phyloP scores from a whole-genome alignment of 2,113 vertebrate genomes.

The Tragulus kanchil region DNA sequence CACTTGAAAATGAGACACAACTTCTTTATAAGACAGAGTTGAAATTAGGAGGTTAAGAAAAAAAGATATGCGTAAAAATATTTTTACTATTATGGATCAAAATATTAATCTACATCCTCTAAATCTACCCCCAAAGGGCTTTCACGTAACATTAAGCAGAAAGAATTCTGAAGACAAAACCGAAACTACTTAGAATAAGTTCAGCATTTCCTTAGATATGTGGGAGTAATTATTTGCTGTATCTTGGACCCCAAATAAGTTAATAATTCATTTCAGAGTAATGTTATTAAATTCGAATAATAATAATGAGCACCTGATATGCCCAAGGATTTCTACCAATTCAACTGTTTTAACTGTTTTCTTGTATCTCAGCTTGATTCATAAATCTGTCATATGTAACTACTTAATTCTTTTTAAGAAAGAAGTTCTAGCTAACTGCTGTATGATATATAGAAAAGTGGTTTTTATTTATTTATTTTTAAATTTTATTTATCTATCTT shows the following conservation, averaged over 20 bases:
- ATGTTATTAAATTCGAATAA: neutral
- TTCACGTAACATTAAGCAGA: constrained; percentile 1
- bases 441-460: neutral
- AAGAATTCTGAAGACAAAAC: constrained; percentile 1
- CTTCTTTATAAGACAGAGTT: neutral
- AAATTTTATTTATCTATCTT: no score
- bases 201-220: neutral
- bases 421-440: neutral
- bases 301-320: neutral
- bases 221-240: neutral
- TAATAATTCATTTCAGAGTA: neutral
- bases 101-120: neutral
- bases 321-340: neutral
- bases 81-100: neutral
- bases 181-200: neutral
- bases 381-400: neutral
- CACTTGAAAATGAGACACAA: neutral
- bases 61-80: neutral
- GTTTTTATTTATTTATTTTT: no score
- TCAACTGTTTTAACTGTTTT: neutral
- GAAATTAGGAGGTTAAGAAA: neutral
- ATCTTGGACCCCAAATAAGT: constrained; percentile 6
- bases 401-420: constrained; percentile 12
- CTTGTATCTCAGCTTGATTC: neutral
- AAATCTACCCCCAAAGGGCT: neutral